Conservation (phyloP, 2,113 vertebrate species). For the Caranx melampygus region DNA sequence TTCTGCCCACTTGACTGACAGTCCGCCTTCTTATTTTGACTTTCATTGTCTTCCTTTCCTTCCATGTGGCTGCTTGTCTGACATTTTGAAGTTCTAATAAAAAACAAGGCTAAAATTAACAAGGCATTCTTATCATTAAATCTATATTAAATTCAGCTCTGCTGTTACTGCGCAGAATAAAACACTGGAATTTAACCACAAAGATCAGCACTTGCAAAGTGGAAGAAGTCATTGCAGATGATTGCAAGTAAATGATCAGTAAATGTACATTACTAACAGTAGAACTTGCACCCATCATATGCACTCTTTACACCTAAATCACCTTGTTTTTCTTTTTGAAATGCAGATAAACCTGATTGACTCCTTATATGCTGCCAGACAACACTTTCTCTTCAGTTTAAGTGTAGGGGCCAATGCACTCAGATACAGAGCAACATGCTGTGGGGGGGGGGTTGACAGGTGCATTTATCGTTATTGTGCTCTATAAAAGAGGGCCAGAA, state of each 20-base stretch:
- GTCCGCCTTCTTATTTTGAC: conserved; percentile 2
- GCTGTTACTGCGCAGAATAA: background rate
- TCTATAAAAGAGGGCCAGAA: too few species aligned
- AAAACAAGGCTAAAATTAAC: background rate
- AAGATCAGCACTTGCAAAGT: background rate
- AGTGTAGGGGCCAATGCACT: too few species aligned
- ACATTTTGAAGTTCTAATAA: conserved; percentile 16
- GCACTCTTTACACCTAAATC: too few species aligned
- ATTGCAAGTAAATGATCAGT: background rate
- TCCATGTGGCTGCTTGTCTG: conserved; percentile 3
- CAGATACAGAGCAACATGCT: too few species aligned
- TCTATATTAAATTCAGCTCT: background rate
- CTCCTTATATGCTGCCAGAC: too few species aligned
- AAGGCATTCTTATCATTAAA: background rate
- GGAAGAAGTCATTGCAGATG: background rate
- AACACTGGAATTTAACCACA: background rate
- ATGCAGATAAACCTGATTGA: too few species aligned
- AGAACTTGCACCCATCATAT: background rate
- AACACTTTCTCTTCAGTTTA: too few species aligned
- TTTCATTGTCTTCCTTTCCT: conserved; percentile 1
- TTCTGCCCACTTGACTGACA: conserved; percentile 30
- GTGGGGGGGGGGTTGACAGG: too few species aligned
- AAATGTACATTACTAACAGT: background rate
- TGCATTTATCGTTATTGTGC: too few species aligned
- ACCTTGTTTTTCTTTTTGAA: too few species aligned